A percentile compares a stretch with the other conserved stretches of the same genome.
Evolutionary conservation across 2,888 invertebrate species (phyloP).

Genomic region (Melinaea marsaeus): DNA sequence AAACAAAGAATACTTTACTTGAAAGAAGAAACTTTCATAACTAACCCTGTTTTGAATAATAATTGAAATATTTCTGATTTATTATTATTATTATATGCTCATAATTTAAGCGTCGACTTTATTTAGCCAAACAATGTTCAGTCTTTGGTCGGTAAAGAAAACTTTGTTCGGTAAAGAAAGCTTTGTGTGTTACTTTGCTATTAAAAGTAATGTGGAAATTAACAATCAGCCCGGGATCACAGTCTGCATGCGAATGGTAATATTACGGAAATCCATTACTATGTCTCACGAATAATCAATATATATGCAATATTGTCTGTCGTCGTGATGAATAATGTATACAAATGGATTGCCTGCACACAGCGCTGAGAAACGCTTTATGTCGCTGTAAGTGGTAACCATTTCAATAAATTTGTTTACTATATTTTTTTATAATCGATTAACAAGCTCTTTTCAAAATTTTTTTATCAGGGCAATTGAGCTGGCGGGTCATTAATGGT

Average conservation of each 20-base stretch:
- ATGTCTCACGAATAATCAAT: conserved; percentile 37
- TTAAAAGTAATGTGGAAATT: conserved; percentile 66
- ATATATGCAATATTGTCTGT: conserved; percentile 47
- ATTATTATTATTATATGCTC: too few species aligned
- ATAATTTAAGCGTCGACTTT: conserved; percentile 37
- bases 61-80: too few species aligned
- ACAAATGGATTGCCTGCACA: conserved; percentile 1
- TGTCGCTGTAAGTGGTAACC: background rate
- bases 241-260: conserved; percentile 64
- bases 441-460: conserved; percentile 40
- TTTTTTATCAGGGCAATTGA: conserved; percentile 35
- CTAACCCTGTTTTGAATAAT: too few species aligned
- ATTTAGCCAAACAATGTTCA: conserved; percentile 48
- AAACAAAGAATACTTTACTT: too few species aligned
- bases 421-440: conserved; percentile 31
- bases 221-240: conserved; percentile 56
- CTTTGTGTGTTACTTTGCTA: conserved; percentile 30
- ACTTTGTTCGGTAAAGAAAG: too few species aligned
- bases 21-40: too few species aligned
- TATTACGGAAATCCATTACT: conserved; percentile 45
- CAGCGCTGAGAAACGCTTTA: background rate
- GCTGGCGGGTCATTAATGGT: too few species aligned
- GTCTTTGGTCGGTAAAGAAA: conserved; percentile 51
- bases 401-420: background rate
- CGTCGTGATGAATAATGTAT: conserved; percentile 44